Evolutionary conservation across 2,113 vertebrate species (phyloP).

Genomic region (Glaucomys volans): DNA sequence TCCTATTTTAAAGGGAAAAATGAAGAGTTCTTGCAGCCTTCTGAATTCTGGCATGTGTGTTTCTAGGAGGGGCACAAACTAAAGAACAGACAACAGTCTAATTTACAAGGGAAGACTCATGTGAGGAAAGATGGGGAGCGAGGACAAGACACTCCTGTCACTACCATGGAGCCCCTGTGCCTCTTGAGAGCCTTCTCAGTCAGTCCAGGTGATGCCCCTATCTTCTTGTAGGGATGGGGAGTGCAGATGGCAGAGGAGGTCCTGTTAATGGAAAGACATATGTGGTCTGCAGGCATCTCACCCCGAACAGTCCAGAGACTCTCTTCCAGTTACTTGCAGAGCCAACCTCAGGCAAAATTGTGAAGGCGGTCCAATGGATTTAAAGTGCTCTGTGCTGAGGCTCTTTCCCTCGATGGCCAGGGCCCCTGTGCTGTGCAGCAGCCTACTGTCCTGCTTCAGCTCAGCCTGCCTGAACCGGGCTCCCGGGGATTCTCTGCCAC

Average conservation of each 20-base stretch:
- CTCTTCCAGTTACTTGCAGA: not conserved
- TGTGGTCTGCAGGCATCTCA: not conserved
- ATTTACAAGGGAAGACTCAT: not conserved
- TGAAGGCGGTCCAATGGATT: not conserved
- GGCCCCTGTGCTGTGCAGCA: too few relatives aligned
- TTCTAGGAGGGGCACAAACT: not conserved
- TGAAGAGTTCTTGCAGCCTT: not conserved
- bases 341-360: not conserved
- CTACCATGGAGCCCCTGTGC: not conserved
- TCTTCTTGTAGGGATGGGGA: not conserved
- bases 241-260: not conserved
- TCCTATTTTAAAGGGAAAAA: not conserved
- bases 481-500: not conserved
- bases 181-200: not conserved
- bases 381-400: not conserved
- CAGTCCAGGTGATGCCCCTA: not conserved
- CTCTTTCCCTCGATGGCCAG: not conserved
- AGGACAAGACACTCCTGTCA: too few relatives aligned
- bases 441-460: not conserved
- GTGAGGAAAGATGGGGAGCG: not conserved
- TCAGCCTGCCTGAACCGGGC: not conserved
- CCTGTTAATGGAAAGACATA: not conserved
- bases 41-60: not conserved
- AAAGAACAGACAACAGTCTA: conserved; percentile 7
- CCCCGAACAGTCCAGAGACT: not conserved